Evolutionary conservation across 2,113 vertebrate species (phyloP), one percentile per base, ranked within the genome.

Genomic region (Tursiops truncatus): DNA sequence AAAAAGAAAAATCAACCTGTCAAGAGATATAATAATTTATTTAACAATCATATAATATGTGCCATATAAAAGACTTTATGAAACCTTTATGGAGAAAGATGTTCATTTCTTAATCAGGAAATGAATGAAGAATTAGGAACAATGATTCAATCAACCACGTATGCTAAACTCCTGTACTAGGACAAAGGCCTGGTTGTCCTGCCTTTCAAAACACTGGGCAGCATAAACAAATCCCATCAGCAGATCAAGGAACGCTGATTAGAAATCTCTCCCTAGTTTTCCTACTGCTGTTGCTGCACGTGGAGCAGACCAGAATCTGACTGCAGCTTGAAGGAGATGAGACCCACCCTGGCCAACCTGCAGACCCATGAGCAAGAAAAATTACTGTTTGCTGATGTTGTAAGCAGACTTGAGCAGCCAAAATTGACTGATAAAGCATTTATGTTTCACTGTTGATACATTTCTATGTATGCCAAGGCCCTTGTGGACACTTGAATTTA

Each of bases 51-150:
- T 44, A 79, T 53, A 98, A 89, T 70, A 67, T 23, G 53, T 82
- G 60, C 47, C 47, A 58, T 53, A 33, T 58, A 83, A 94, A 95
- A 79, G 41, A 70, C 11, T 62, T 47, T 65, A 65, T 13, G 53
- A 83, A 85, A 92, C 10, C 28, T 60, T 87, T 70, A 89, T 2
- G 20, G 41, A 81, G 41, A 68, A 77, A 41, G 12, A 25, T 74
- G n/a, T 62, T 89, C 53, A 87, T 91, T 93, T 91, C 38, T 93
- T 82, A 89, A 81, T 56, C 36, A 92, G 74, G 26, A 62, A 73
- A 33, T 67, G 58, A 97, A 33, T 21, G 10, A 85, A 89, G 47
- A 92, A 77, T 76, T 47, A 21, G 47, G 44, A 80, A 84, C n/a
- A 85, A 85, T 33, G n/a, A 77, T 36, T 58, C 87, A 91, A 93